These are phyloP conservation scores for Tragelaphus imberbis DNA, from an alignment of 2,113 vertebrate species.

Conservation along the genomic window DNA sequence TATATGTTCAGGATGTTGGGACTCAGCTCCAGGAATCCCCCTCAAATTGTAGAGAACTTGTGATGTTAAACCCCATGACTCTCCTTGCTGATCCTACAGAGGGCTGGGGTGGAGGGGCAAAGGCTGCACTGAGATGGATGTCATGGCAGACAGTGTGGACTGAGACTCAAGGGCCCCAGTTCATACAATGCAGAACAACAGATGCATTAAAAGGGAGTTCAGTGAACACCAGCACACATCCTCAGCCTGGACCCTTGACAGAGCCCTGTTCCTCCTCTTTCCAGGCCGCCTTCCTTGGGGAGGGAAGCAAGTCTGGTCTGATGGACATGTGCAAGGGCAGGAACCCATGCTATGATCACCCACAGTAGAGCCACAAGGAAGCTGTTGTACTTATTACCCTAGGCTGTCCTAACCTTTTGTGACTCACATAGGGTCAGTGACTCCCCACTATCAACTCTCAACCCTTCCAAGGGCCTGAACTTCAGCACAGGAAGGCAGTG, in stretches of 20 bases:
- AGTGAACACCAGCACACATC: fast-evolving
- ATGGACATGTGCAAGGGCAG: no score
- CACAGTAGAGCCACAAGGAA: no score
- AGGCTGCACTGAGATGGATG: fast-evolving
- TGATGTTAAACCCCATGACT: not conserved
- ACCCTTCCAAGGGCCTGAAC: not conserved
- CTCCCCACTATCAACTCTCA: not conserved
- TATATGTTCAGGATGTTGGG: not conserved
- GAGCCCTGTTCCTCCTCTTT: not conserved
- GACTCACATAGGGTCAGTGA: not conserved
- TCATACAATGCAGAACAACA: not conserved
- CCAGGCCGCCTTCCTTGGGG: no score
- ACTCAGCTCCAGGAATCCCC: not conserved
- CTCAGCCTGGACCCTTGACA: not conserved
- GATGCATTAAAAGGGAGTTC: no score
- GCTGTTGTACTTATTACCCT: not conserved
- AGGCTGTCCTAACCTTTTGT: not conserved
- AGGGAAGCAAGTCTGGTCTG: no score
- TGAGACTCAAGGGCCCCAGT: not conserved
- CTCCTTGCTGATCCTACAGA: not conserved
- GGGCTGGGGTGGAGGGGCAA: not conserved
- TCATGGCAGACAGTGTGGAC: not conserved
- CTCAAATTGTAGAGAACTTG: no score
- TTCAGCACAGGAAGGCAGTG: no score
- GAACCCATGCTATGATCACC: not conserved